Conservation (phyloP, 2,888 invertebrate species). For the Hirtodrosophila histrioides region DNA sequence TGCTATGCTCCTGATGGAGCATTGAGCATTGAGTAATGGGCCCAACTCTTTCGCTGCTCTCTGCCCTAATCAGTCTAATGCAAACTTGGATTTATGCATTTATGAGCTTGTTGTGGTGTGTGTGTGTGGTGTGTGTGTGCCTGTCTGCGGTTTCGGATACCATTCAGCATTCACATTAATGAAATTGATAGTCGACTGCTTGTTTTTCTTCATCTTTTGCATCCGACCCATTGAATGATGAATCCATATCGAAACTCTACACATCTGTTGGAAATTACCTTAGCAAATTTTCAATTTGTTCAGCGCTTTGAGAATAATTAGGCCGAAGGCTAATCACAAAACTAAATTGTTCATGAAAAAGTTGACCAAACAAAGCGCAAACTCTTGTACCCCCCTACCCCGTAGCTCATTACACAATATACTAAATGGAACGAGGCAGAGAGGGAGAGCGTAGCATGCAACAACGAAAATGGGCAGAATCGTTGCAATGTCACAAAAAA, state of each 20-base stretch:
- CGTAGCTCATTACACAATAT: slow-evolving; percentile 47
- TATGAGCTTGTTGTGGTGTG: slow-evolving; percentile 26
- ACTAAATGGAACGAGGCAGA: slow-evolving; percentile 15
- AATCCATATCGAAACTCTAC: no score
- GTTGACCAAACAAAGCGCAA: slow-evolving; percentile 35
- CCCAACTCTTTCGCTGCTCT: slow-evolving; percentile 12
- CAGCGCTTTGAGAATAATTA: slow-evolving; percentile 43
- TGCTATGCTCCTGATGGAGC: slow-evolving; percentile 19
- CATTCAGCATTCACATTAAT: slow-evolving; percentile 26
- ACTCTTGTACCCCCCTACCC: neutral
- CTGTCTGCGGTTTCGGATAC: slow-evolving; percentile 22
- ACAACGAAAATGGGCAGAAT: neutral
- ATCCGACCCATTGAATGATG: slow-evolving; percentile 11
- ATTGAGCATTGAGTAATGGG: slow-evolving; percentile 40
- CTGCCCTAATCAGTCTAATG: slow-evolving; percentile 63
- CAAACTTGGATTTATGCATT: slow-evolving; percentile 54
- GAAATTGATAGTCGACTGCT: slow-evolving; percentile 40
- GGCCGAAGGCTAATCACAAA: slow-evolving; percentile 44
- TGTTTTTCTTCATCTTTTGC: neutral
- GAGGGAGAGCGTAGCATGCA: neutral
- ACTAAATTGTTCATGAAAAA: slow-evolving; percentile 54
- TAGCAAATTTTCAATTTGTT: slow-evolving; percentile 34
- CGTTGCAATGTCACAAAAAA: neutral
- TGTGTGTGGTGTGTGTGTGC: neutral
- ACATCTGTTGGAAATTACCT: slow-evolving; percentile 14